Evolutionary conservation across 2,113 vertebrate genomes (phyloP), one percentile per base, ranked within the genome.

Genomic region (Thalassarche chlororhynchos): DNA sequence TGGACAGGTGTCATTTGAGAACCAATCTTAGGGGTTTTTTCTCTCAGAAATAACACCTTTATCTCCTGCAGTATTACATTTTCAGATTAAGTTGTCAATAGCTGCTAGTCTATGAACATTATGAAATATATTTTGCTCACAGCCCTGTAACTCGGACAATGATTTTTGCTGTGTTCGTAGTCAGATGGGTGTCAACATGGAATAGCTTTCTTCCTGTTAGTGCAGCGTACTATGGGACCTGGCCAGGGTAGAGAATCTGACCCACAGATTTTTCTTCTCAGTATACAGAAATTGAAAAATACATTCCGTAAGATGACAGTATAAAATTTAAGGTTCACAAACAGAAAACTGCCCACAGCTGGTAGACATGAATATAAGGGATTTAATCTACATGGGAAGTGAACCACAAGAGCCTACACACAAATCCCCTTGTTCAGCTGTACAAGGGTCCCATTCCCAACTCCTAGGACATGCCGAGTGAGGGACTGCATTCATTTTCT

Each of bases 341-440:
- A 47, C 11, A 89, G 75, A 57, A 74, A 90, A 34, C 25, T 87
- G 64, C 31, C 49, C 54, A 40, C 12, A 36, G 26, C 1, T 75
- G 40, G 34, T 0, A 36, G 34, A 69, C 24, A 20, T 5, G 0
- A 51, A 49, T 12, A 19, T 4, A 25, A 71, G 12, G 36, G n/a
- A 51, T 89, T 80, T 74, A 26, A 81, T 34, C 71, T 57, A 64
- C 2, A 0, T 5, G 25, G 31, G 40, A 55, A 51, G 36, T 2
- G 40, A 90, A 14, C 36, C 32, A 31, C 52, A 72, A n/a, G 62
- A 87, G 34, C 20, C 38, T 25, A 11, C 25, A 21, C 49, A 68
- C 7, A 49, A 68, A 80, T 8, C 28, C 10, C 40, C 28, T 52
- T 42, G 16, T 57, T 23, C n/a, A 72, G n/a, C n/a, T 51, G 6